Base-by-base conservation (phyloP, 2,113 vertebrate genomes). In the Amphilophus citrinellus region DNA sequence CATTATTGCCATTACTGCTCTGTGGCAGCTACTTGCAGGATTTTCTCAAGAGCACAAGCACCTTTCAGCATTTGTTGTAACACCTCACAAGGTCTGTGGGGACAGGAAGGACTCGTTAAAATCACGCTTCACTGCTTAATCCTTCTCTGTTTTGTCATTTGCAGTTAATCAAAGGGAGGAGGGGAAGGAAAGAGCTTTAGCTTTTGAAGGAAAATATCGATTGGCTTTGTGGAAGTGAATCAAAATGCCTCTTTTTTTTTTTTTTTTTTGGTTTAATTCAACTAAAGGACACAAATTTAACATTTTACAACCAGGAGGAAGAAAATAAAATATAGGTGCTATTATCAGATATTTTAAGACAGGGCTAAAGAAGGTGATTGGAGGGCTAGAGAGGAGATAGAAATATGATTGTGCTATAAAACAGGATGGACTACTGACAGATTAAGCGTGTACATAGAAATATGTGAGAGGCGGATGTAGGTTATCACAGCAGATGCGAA, bases 101-200 rank as follows among this genome's bases (percentile, higher is more conserved):
- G 86, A 86, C 82, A 80, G 81, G 62, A 65, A 56, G 81, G 83
- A 93, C 91, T 94, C 71, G 85, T 93, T 94, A 93, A 92, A 95
- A 92, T 91, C 92, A 93, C 47, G 93, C 92, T 89, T 86, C 86
- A 78, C 75, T 90, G 91, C 89, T 82, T 93, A 91, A 93, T 92
- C 90, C 89, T 84, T 53, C 47, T 13, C 32, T 82, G 79, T 91
- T 88, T 93, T 91, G 86, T 92, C 91, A 73, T 92, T 93, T 91
- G 47, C 58, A 89, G 77, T 90, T 77, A 87, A 92, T 92, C 87
- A 88, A 83, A 77, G 30, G 58, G 42, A 57, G 22, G 11, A 14
- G 32, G 61, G 47, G 44, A 59, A 60, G 47, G 39, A 60, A 61
- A 75, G 61, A 20, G 53, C 14, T 77, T 44, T 1, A 22, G 62